These are phyloP conservation scores for Sipha flava DNA, from an alignment of 1,140 invertebrate species.

Conservation along the genomic window DNA sequence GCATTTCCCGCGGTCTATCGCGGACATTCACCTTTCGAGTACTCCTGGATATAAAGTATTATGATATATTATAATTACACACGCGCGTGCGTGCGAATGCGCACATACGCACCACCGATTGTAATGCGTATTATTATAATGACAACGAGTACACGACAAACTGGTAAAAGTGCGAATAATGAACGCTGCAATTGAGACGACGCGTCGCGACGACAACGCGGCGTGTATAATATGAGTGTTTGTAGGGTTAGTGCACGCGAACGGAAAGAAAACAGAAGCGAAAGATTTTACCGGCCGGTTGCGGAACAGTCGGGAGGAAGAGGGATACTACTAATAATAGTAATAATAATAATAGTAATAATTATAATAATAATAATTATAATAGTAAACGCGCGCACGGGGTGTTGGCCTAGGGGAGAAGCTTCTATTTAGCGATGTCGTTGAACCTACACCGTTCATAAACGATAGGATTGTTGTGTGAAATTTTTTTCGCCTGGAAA, in stretches of 20 bases:
- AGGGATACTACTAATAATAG: too few species aligned
- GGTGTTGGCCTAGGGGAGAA: not conserved
- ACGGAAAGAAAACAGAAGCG: not conserved
- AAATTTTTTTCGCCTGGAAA: constrained; percentile 2
- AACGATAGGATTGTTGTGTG: not conserved
- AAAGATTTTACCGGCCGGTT: not conserved
- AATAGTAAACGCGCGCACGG: not conserved
- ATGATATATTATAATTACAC: not conserved
- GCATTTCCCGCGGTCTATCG: too few species aligned
- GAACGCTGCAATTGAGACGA: not conserved
- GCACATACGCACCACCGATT: not conserved
- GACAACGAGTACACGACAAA: too few species aligned
- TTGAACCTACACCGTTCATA: not conserved
- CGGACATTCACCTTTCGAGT: not conserved
- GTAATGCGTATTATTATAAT: not conserved
- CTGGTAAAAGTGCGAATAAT: not conserved
- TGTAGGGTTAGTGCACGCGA: not conserved
- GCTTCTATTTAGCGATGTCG: not conserved
- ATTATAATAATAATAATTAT: constrained; percentile 4
- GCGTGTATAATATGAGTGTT: too few species aligned
- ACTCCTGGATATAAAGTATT: not conserved
- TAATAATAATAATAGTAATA: constrained; percentile 8
- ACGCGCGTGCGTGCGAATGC: not conserved
- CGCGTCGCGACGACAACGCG: too few species aligned
- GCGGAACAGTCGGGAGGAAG: not conserved